phyloP scores from a whole-genome alignment of 2,113 vertebrate genomes.

The Meriones unguiculatus region DNA sequence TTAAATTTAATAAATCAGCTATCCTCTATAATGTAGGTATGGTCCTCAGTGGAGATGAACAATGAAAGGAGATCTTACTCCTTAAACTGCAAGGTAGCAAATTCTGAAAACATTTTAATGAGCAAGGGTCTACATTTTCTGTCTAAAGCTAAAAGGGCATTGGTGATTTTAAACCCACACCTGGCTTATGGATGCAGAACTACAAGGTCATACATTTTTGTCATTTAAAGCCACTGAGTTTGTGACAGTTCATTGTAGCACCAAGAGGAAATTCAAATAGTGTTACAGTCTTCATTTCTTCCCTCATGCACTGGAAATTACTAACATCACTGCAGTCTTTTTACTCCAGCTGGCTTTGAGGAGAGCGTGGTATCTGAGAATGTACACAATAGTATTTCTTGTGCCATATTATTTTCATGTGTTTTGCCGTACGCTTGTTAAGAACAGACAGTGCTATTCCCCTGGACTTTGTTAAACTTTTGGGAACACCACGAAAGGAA shows the following conservation, averaged over 20 bases:
- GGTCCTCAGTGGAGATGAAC: background rate
- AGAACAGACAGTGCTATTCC: background rate
- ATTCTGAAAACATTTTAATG: background rate
- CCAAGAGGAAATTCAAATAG: background rate
- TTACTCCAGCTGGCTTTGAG: background rate
- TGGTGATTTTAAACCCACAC: background rate
- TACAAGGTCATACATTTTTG: background rate
- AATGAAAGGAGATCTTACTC: background rate
- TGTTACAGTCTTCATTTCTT: constrained; percentile 5
- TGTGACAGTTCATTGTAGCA: background rate
- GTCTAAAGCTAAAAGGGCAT: background rate
- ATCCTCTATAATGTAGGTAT: background rate
- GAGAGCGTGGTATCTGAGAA: background rate
- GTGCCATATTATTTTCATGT: background rate
- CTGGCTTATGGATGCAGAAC: background rate
- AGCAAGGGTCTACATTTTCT: background rate
- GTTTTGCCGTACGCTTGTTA: background rate
- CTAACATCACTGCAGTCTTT: background rate
- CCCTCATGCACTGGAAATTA: background rate
- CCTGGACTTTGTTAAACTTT: background rate
- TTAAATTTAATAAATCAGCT: background rate
- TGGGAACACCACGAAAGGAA: background rate
- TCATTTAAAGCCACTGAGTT: background rate
- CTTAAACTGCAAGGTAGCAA: background rate
- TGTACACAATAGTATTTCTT: background rate